A percentile compares a stretch with the other conserved stretches of the same genome.
Conservation (phyloP, 2,797 vertebrate species). For the Hafferia zeledoni region DNA sequence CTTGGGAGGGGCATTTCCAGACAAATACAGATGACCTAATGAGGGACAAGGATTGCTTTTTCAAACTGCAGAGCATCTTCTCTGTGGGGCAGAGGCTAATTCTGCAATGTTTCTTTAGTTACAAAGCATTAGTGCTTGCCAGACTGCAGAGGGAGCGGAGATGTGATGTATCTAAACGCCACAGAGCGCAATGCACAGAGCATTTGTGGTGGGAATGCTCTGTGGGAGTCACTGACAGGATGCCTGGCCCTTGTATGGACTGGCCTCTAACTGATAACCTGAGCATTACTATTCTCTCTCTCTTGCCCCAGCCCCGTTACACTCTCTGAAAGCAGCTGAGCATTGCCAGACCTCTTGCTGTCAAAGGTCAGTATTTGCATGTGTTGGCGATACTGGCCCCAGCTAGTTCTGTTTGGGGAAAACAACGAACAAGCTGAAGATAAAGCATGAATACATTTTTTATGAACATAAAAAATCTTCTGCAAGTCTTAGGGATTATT, state of each 20-base stretch:
- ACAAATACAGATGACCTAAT: not conserved
- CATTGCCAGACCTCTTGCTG: not conserved
- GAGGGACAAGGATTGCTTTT: not conserved
- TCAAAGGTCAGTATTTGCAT: not conserved
- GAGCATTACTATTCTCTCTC: not conserved
- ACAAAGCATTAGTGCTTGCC: not conserved
- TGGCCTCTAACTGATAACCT: not conserved
- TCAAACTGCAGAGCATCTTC: not conserved
- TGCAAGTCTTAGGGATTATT: not conserved
- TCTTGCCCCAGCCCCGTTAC: not conserved
- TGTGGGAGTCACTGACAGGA: not conserved
- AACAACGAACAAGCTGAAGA: constrained; percentile 23
- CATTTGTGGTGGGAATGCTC: not conserved
- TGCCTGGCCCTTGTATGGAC: not conserved
- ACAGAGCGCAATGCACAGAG: not conserved
- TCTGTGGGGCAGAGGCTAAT: not conserved
- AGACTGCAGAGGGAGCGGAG: not conserved
- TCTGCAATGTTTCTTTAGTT: not conserved
- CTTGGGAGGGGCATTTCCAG: not conserved
- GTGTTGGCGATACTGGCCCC: not conserved
- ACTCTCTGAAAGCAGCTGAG: not conserved
- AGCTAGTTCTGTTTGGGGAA: not conserved
- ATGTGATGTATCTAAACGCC: accelerated
- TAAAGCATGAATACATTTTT: constrained; percentile 10
- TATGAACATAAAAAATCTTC: not conserved